Conservation (phyloP, 1,140 invertebrate genomes). For the Centruroides sculpturatus region DNA sequence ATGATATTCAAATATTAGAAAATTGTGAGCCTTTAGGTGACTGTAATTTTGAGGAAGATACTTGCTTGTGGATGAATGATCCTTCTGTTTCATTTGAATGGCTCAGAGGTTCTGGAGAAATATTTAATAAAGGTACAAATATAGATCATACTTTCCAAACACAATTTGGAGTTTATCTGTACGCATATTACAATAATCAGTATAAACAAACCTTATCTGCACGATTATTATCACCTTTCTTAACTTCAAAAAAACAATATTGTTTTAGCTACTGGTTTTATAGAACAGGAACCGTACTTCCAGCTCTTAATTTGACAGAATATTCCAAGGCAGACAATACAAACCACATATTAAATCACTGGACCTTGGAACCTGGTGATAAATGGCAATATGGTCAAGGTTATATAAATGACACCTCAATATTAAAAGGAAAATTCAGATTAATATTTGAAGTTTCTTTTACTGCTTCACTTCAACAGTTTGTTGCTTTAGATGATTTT, state of each 20-base stretch:
- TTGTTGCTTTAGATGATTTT: conserved; percentile 14
- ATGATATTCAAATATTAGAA: conserved; percentile 19
- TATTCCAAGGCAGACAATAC: no score
- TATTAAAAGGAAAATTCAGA: background rate
- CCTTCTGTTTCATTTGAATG: conserved; percentile 4
- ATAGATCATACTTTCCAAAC: conserved; percentile 10
- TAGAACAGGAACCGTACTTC: conserved; percentile 2
- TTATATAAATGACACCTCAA: no score
- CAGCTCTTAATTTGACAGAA: background rate
- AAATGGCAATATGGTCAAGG: no score
- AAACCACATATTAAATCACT: background rate
- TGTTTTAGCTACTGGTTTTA: conserved; percentile 15
- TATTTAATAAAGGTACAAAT: conserved; percentile 3
- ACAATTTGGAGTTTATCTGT: conserved; percentile 14
- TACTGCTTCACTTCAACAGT: background rate
- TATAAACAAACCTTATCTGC: background rate
- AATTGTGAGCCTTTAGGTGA: conserved; percentile 16
- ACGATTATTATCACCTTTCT: conserved; percentile 11
- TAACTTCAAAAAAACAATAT: background rate
- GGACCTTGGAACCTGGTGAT: no score
- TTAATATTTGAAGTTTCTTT: background rate
- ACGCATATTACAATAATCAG: background rate
- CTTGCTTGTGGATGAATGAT: conserved; percentile 24
- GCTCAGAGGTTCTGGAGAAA: conserved; percentile 8
- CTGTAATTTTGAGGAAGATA: conserved; percentile 26